Percentiles rank a stretch among this genome's conserved stretches.
These are phyloP conservation scores for Hemicentrotus pulcherrimus DNA, from an alignment of 35 echinoderm and acorn worm genomes.

Conservation along the genomic window DNA sequence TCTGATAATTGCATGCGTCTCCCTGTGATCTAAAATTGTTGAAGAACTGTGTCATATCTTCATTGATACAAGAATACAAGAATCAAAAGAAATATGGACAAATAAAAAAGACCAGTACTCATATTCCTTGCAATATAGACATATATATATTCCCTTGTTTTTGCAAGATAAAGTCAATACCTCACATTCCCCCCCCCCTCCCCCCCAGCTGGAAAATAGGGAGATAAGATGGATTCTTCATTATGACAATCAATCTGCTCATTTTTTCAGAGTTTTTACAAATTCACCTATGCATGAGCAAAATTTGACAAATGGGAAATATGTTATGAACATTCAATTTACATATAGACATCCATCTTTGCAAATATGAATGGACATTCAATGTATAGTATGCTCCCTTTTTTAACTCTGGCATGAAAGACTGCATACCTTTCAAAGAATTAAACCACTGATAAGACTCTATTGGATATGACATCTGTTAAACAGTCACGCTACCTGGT, in stretches of 20 bases:
- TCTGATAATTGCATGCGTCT: too few species aligned
- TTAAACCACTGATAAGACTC: background rate
- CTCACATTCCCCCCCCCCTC: background rate
- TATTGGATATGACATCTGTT: background rate
- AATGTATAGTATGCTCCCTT: background rate
- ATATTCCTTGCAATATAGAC: too few species aligned
- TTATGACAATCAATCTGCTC: background rate
- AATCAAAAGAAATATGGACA: too few species aligned
- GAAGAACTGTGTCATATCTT: too few species aligned
- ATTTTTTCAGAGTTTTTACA: background rate
- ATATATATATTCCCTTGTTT: background rate
- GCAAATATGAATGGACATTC: background rate
- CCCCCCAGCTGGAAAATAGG: background rate
- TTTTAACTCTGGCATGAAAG: background rate
- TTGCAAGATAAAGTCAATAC: background rate
- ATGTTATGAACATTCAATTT: too few species aligned
- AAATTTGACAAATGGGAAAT: background rate
- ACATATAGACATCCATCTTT: background rate
- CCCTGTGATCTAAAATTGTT: too few species aligned
- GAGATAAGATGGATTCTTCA: background rate
- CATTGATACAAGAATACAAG: too few species aligned
- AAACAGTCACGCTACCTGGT: constrained; percentile 9
- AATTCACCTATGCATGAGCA: background rate
- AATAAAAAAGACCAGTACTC: too few species aligned
- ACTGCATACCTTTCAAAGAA: background rate